Conservation (phyloP, 1,140 invertebrate genomes). For the Hirudo medicinalis region DNA sequence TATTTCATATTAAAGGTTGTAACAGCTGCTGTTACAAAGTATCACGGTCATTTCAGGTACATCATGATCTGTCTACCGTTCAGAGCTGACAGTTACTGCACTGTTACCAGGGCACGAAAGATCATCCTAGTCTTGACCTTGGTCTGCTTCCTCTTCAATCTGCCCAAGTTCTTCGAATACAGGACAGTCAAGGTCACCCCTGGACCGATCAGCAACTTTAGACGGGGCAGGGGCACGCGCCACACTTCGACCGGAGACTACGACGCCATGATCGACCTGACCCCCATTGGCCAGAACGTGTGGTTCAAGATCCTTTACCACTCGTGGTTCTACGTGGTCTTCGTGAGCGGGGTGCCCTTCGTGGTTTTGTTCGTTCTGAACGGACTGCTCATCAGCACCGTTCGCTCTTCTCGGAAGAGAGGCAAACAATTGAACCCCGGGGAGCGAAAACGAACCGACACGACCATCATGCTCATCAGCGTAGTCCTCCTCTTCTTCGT, state of each 20-base stretch:
- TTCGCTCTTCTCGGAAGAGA: conserved; percentile 33
- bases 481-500: conserved; percentile 39
- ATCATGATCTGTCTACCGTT: conserved; percentile 43
- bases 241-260: neutral
- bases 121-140: conserved; percentile 32
- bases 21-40: too few species aligned
- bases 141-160: conserved; percentile 31
- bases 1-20: too few species aligned
- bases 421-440: conserved; percentile 30
- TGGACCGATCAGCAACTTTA: conserved; percentile 2
- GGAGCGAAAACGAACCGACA: conserved; percentile 38
- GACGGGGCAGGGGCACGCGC: conserved; percentile 13
- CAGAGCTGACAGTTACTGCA: conserved; percentile 36
- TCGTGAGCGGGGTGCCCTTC: conserved; percentile 38
- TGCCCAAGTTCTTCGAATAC: conserved; percentile 39
- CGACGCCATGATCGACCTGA: conserved; percentile 27
- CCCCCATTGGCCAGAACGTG: conserved; percentile 30
- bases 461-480: conserved; percentile 40
- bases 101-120: conserved; percentile 29
- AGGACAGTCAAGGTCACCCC: conserved; percentile 22
- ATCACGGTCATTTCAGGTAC: conserved; percentile 24
- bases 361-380: conserved; percentile 36
- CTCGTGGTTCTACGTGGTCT: conserved; percentile 37
- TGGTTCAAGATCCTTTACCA: conserved; percentile 35
- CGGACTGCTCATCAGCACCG: conserved; percentile 37